Base-by-base conservation (phyloP, 2,888 invertebrate species). In the Nomada fucata region DNA sequence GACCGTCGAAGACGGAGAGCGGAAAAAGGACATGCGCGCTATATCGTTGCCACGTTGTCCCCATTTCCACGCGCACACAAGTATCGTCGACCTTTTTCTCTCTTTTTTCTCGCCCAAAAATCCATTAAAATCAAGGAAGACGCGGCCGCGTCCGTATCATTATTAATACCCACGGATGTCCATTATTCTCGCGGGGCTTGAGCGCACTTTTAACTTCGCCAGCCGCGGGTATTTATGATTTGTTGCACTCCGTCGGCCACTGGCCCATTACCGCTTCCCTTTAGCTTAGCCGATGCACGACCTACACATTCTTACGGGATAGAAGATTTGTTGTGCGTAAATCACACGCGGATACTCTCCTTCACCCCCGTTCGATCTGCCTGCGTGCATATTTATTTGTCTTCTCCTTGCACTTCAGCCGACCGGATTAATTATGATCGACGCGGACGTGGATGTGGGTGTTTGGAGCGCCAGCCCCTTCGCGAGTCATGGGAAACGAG, bases 111-210 rank as follows among this genome's bases (percentile, higher is more conserved):
- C 76, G 15, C 74, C 59, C 63, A 81, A 79, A 88, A 83, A 81
- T 85, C 85, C 82, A 88, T 87, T 88, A 88, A 76, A 86, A 87
- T 84, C 80, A 87, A 76, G 64, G 67, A 50, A 63, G 69, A 67
- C 64, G 63, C 69, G 29, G 57, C 29, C 36, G 50, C 47, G 74
- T 64, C 47, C 26, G 69, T 29, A 64, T 73, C 73, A 59, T 83
- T 83, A 85, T 86, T 89, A 87, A 85, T 82, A 85, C 57, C 72
- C 71, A 76, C 79, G 85, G 87, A 85, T 13, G 89, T 84, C 80
- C 81, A 89, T 85, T 88, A 85, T 85, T 89, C 84, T 68, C 65
- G 70, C 68, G 76, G 87, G 86, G 86, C 84, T 89, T 84, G 86
- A 84, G 61, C 87, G 79, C 74, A 83, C 84, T 86, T 86, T 87